These are phyloP conservation scores for Chaenocephalus aceratus DNA, from an alignment of 2,113 vertebrate genomes.

Conservation along the genomic window DNA sequence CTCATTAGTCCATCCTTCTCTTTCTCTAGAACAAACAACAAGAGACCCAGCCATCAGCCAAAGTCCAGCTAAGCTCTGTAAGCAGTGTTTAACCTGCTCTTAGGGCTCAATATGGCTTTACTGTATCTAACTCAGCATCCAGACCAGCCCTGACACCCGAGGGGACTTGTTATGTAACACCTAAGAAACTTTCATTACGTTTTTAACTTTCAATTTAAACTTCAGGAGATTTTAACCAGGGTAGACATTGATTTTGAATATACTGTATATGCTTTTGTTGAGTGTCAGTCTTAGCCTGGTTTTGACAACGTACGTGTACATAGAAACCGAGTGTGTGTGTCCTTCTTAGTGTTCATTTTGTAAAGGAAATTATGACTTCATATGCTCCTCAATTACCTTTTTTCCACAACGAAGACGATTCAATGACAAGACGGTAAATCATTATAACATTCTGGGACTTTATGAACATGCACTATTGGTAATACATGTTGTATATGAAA, in stretches of 20 bases:
- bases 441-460: no score
- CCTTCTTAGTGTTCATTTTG: no score
- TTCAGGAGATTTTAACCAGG: not conserved
- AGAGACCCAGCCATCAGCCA: slow-evolving; percentile 39
- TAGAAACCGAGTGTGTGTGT: no score
- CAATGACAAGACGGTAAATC: no score
- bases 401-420: no score
- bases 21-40: slow-evolving; percentile 38
- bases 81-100: slow-evolving; percentile 54
- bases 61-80: slow-evolving; percentile 51
- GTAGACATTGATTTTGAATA: not conserved
- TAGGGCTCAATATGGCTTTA: slow-evolving; percentile 9
- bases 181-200: not conserved
- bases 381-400: no score
- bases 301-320: not conserved
- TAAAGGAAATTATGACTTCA: no score
- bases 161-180: not conserved
- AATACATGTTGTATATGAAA: no score
- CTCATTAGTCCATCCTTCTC: not conserved
- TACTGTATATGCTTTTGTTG: not conserved
- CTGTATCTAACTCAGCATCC: slow-evolving; percentile 16
- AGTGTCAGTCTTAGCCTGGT: not conserved
- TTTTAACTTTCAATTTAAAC: not conserved
- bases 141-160: slow-evolving; percentile 12
- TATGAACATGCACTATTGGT: no score